Evolutionary conservation across 2,888 invertebrate genomes (phyloP).

Genomic region (Drosophila fulvimacula): DNA sequence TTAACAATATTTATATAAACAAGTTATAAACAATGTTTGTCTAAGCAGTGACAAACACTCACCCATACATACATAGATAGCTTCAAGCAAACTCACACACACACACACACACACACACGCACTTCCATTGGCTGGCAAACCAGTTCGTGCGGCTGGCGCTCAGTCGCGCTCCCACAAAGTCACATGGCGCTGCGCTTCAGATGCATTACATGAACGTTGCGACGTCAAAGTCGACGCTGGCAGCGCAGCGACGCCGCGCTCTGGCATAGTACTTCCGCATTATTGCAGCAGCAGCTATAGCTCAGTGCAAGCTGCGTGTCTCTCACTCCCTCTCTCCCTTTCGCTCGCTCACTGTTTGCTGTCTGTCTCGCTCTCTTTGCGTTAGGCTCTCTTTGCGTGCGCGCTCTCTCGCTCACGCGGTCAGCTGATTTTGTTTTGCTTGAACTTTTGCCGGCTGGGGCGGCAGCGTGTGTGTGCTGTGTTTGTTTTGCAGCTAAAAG

Average conservation of each 20-base stretch:
- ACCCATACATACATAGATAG: conserved; percentile 33
- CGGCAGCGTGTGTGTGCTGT: conserved; percentile 24
- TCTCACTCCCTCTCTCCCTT: conserved; percentile 1
- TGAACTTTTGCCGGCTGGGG: conserved; percentile 72
- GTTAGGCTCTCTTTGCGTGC: conserved; percentile 26
- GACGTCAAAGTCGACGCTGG: conserved; percentile 32
- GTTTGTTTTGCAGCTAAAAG: conserved; percentile 21
- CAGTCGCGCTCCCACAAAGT: conserved; percentile 57
- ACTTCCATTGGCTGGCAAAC: conserved; percentile 50
- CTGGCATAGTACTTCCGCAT: conserved; percentile 64
- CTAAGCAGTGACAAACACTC: conserved; percentile 76
- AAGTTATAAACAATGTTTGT: conserved; percentile 78
- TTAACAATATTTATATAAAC: conserved; percentile 80
- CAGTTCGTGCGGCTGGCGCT: conserved; percentile 55
- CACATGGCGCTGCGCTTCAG: conserved; percentile 49
- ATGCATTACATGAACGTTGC: conserved; percentile 67
- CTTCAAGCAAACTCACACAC: background rate
- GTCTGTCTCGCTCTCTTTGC: conserved; percentile 1
- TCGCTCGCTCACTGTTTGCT: conserved; percentile 4
- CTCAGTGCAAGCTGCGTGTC: conserved; percentile 43
- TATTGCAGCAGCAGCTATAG: conserved; percentile 60
- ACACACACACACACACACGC: conserved; percentile 35
- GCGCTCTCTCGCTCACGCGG: conserved; percentile 43
- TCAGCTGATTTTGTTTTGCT: conserved; percentile 80
- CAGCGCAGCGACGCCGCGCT: conserved; percentile 27